These are phyloP conservation scores for Eupithecia abbreviata DNA, from an alignment of 2,888 invertebrate genomes.

Conservation along the genomic window DNA sequence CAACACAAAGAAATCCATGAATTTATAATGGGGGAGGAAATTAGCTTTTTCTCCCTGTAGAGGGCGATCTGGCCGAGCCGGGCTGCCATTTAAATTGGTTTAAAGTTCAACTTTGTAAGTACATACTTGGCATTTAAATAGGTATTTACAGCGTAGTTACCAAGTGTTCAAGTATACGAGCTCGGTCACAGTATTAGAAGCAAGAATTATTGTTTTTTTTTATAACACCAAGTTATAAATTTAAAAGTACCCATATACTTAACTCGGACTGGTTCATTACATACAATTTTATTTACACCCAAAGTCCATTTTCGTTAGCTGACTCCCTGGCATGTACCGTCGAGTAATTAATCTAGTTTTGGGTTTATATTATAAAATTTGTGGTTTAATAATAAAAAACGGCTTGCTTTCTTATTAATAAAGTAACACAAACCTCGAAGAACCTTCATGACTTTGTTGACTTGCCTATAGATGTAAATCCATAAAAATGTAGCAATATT, in stretches of 20 bases:
- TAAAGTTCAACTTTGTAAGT: constrained; percentile 19
- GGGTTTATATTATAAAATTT: no score
- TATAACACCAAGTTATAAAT: not conserved
- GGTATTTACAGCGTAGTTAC: not conserved
- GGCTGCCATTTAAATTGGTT: constrained; percentile 32
- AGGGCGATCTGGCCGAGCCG: constrained; percentile 31
- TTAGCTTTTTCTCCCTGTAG: constrained; percentile 73
- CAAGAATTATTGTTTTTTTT: not conserved
- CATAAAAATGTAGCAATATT: not conserved
- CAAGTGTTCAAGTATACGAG: not conserved
- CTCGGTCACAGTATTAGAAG: not conserved
- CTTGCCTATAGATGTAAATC: not conserved
- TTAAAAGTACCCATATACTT: no score
- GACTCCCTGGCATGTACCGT: no score
- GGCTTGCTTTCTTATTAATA: no score
- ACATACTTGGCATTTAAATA: constrained; percentile 14
- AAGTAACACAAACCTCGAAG: no score
- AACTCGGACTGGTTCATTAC: not conserved
- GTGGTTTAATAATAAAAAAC: no score
- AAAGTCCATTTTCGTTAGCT: no score
- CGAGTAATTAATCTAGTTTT: no score
- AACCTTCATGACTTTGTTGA: not conserved
- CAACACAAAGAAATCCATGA: constrained; percentile 77
- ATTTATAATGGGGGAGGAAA: constrained; percentile 77
- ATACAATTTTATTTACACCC: no score